These are phyloP conservation scores for Drosophila baimaii DNA, from an alignment of 1,140 invertebrate species.

Conservation along the genomic window DNA sequence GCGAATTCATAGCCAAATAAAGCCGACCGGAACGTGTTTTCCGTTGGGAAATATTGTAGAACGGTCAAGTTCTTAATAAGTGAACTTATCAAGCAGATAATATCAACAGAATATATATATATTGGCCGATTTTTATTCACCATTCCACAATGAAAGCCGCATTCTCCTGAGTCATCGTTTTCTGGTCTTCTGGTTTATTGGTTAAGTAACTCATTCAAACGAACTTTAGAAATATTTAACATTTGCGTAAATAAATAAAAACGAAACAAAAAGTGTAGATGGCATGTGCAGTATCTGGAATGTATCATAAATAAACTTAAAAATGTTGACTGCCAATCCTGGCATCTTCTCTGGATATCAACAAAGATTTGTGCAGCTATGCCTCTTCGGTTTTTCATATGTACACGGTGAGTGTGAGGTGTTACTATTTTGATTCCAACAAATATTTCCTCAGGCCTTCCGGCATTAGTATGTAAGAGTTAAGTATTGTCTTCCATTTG, in stretches of 20 bases:
- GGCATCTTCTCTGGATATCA: background rate
- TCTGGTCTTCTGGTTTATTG: background rate
- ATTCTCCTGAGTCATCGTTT: background rate
- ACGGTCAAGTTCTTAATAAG: conserved; percentile 22
- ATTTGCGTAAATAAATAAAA: conserved; percentile 14
- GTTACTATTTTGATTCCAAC: background rate
- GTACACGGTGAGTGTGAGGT: background rate
- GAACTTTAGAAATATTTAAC: conserved; percentile 11
- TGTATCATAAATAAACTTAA: conserved; percentile 7
- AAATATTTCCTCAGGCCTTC: conserved; percentile 25
- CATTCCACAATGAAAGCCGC: conserved; percentile 5
- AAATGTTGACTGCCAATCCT: too few relatives aligned
- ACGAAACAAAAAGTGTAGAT: background rate
- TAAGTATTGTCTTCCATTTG: conserved; percentile 52
- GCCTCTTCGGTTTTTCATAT: background rate
- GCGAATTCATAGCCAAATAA: conserved; percentile 14
- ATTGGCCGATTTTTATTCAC: background rate
- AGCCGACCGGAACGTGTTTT: conserved; percentile 40
- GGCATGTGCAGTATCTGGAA: conserved; percentile 15
- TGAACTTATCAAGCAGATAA: conserved; percentile 9
- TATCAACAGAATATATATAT: background rate
- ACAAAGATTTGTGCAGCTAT: background rate
- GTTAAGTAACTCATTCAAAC: background rate
- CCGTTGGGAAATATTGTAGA: background rate
- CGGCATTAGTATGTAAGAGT: conserved; percentile 31